phyloP scores from a whole-genome alignment of 2,888 invertebrate species.

The Rhyacophila evoluta region DNA sequence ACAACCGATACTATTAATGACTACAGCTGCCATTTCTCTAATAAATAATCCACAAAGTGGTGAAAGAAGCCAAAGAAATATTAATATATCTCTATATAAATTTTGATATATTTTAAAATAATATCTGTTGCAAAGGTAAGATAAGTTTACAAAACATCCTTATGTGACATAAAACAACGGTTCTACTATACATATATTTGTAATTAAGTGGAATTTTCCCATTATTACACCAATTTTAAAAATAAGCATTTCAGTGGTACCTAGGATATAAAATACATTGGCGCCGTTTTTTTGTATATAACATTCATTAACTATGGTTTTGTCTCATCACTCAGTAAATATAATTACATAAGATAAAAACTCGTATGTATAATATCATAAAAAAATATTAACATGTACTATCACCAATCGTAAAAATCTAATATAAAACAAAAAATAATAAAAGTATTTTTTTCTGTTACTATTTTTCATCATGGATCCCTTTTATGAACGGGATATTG shows the following conservation, averaged over 20 bases:
- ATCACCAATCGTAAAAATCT: background rate
- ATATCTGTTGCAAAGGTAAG: too few relatives aligned
- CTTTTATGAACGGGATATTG: background rate
- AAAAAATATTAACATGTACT: constrained; percentile 16
- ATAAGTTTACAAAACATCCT: too few relatives aligned
- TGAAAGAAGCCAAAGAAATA: too few relatives aligned
- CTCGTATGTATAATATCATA: constrained; percentile 20
- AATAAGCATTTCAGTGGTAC: constrained; percentile 42
- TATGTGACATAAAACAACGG: too few relatives aligned
- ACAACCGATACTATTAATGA: too few relatives aligned
- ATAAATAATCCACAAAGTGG: too few relatives aligned
- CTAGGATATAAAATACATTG: constrained; percentile 29
- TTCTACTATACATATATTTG: too few relatives aligned
- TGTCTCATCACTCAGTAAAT: constrained; percentile 25
- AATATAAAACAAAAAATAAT: background rate
- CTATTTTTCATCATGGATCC: background rate
- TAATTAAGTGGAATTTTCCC: background rate
- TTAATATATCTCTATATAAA: too few relatives aligned
- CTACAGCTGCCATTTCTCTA: too few relatives aligned
- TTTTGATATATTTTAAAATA: too few relatives aligned
- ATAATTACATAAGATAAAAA: constrained; percentile 22
- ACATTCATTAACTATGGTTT: constrained; percentile 1
- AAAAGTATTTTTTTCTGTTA: constrained; percentile 14
- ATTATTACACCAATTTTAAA: constrained; percentile 32
- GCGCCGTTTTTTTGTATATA: constrained; percentile 32